Percentiles rank a stretch among this genome's conserved stretches.
These are phyloP conservation scores for Monarcha castaneiventris DNA, from an alignment of 2,113 vertebrate species.

Conservation along the genomic window DNA sequence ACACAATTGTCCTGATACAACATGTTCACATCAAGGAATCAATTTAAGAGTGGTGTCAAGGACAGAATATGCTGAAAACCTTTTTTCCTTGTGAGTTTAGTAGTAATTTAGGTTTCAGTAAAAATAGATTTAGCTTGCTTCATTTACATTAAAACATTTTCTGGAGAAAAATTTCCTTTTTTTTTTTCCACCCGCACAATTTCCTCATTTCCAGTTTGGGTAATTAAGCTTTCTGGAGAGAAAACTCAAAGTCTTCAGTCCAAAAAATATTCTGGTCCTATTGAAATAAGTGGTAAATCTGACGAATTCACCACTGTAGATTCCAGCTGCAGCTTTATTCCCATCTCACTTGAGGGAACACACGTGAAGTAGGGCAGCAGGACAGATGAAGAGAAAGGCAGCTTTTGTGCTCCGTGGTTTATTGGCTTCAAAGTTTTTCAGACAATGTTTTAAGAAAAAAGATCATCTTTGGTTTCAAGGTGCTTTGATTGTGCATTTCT, in stretches of 20 bases:
- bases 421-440: background rate
- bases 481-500: background rate
- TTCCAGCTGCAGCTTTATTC: background rate
- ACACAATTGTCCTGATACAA: background rate
- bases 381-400: background rate
- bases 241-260: background rate
- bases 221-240: background rate
- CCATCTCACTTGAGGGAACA: background rate
- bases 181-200: fast-evolving
- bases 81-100: background rate
- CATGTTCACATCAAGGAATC: background rate
- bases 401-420: background rate
- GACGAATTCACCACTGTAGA: background rate
- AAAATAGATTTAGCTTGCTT: background rate
- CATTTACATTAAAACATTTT: background rate
- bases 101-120: background rate
- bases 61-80: background rate
- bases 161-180: background rate
- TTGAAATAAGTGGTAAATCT: background rate
- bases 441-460: background rate
- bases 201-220: background rate
- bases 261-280: background rate
- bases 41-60: background rate
- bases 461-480: background rate
- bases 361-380: background rate